Conservation (phyloP, 2,888 invertebrate species). For the Lasioglossum calceatum region DNA sequence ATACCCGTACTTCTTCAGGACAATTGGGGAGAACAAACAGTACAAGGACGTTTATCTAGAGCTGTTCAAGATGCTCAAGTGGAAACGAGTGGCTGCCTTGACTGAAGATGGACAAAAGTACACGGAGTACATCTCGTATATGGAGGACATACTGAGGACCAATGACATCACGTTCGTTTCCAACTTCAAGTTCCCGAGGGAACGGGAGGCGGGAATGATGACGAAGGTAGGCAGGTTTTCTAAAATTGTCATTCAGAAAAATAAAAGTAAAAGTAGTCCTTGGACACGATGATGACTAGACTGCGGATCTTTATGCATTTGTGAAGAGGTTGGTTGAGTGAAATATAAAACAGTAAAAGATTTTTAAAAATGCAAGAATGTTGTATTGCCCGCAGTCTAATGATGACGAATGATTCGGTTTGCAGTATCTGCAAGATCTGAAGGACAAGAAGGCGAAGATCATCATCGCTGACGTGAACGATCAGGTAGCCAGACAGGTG, state of each 20-base stretch:
- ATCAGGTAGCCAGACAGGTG: constrained; percentile 89
- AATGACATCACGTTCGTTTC: constrained; percentile 88
- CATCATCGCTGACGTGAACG: constrained; percentile 92
- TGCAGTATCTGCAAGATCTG: constrained; percentile 88
- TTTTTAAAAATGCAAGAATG: too few species aligned
- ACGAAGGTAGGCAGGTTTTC: constrained; percentile 85
- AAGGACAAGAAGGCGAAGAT: constrained; percentile 89
- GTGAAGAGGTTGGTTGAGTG: too few species aligned
- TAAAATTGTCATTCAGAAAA: neutral
- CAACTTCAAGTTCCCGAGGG: constrained; percentile 89
- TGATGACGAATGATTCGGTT: constrained; percentile 45
- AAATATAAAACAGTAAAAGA: too few species aligned
- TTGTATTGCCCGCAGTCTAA: too few species aligned
- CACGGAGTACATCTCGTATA: constrained; percentile 90
- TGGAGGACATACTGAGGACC: constrained; percentile 88
- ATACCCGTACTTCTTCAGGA: constrained; percentile 92
- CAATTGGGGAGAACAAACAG: constrained; percentile 91
- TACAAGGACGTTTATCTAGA: constrained; percentile 89
- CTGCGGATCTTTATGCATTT: too few species aligned
- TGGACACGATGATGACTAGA: neutral
- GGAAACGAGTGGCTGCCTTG: constrained; percentile 90
- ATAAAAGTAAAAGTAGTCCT: neutral
- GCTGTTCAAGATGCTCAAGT: constrained; percentile 87
- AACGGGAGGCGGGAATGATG: constrained; percentile 86
- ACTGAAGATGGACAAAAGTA: constrained; percentile 93